Percentiles rank a stretch among this genome's conserved stretches.
Conservation (phyloP, 2,797 vertebrate species). For the Vireo griseus region DNA sequence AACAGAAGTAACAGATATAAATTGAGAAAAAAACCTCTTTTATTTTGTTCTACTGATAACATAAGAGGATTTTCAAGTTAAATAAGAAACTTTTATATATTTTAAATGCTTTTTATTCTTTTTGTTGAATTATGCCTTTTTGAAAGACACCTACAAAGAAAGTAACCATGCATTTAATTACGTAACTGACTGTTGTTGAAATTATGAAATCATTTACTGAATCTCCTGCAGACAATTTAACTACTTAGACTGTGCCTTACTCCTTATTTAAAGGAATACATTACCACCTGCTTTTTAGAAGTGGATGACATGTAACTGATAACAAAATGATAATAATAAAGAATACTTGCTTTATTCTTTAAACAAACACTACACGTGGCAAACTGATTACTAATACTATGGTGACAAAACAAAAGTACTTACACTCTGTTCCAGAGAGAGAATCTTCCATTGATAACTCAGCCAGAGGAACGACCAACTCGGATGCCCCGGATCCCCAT, state of each 20-base stretch:
- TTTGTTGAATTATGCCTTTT: background rate
- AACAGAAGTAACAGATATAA: background rate
- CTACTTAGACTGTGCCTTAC: background rate
- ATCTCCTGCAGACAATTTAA: background rate
- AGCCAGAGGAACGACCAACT: constrained; percentile 81
- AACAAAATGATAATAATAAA: background rate
- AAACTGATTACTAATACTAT: background rate
- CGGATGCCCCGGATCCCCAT: constrained; percentile 83
- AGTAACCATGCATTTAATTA: background rate
- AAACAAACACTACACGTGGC: background rate
- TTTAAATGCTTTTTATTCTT: background rate
- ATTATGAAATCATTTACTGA: background rate
- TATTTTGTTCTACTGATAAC: background rate
- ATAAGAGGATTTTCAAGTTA: background rate
- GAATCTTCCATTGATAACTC: constrained; percentile 83
- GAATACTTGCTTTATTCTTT: background rate
- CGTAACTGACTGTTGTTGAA: background rate
- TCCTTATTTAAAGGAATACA: background rate
- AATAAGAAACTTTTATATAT: background rate
- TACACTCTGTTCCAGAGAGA: constrained; percentile 75
- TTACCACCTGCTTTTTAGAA: background rate
- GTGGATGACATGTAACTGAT: background rate
- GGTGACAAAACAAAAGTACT: background rate
- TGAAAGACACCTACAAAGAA: background rate
- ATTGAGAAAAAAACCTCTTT: background rate